These are phyloP conservation scores for Stratiolaelaps scimitus DNA, from an alignment of 1,140 invertebrate species.

Conservation along the genomic window DNA sequence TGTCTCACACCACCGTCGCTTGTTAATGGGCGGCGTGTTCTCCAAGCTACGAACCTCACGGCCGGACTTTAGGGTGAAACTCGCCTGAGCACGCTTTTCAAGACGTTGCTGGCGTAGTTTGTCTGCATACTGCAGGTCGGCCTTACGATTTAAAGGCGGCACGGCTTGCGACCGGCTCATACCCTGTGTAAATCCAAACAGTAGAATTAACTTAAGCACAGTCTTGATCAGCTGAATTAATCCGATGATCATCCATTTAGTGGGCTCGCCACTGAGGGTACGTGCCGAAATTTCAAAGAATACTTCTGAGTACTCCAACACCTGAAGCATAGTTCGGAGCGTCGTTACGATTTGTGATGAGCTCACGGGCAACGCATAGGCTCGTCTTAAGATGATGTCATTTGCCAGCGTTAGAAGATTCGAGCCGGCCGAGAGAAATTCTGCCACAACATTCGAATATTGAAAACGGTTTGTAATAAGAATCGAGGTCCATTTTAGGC, in stretches of 20 bases:
- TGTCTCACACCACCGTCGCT: conserved; percentile 24
- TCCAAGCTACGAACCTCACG: conserved; percentile 13
- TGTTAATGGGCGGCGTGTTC: background rate
- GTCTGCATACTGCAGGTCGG: conserved; percentile 8
- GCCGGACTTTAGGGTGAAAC: conserved; percentile 8
- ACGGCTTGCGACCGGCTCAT: background rate
- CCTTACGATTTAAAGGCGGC: background rate
- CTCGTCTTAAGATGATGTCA: conserved; percentile 13
- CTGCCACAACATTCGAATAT: too few relatives aligned
- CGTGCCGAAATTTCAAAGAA: conserved; percentile 6
- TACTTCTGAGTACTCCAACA: background rate
- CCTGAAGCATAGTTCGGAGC: background rate
- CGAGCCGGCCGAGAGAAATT: background rate
- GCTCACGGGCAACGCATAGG: conserved; percentile 11
- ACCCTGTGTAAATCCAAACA: conserved; percentile 11
- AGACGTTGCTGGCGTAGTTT: background rate
- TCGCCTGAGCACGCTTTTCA: conserved; percentile 5
- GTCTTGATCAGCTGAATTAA: conserved; percentile 18
- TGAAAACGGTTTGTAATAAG: too few relatives aligned
- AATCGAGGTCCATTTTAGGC: too few relatives aligned
- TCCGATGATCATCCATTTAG: conserved; percentile 1
- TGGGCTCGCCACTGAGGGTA: background rate
- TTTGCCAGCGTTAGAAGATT: conserved; percentile 9
- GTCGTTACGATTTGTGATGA: conserved; percentile 10
- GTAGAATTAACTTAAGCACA: background rate